Conservation (phyloP, 2,888 invertebrate genomes). For the Notodromas monacha region DNA sequence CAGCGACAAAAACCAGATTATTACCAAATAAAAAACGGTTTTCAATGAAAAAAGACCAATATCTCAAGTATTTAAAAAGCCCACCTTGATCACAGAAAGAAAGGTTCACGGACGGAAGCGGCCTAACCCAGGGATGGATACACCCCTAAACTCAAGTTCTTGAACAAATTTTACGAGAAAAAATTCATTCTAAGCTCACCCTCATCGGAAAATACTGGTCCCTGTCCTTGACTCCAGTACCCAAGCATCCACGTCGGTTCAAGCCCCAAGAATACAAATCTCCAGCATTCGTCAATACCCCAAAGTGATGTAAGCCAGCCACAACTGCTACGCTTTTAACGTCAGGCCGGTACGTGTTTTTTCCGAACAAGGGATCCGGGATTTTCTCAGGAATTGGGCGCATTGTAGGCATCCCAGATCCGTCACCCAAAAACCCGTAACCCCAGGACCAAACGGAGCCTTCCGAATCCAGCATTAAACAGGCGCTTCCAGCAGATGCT, state of each 20-base stretch:
- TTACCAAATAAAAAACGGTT: too few species aligned
- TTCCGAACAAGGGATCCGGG: constrained; percentile 47
- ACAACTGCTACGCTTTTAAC: constrained; percentile 26
- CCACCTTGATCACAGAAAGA: constrained; percentile 6
- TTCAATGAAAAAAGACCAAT: too few species aligned
- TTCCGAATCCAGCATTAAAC: constrained; percentile 46
- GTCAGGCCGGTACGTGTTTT: constrained; percentile 42
- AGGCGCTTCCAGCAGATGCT: constrained; percentile 55
- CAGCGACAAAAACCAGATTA: too few species aligned
- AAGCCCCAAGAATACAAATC: constrained; percentile 73
- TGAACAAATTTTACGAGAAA: too few species aligned
- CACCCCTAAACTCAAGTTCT: constrained; percentile 14
- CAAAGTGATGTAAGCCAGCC: constrained; percentile 40
- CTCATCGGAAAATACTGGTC: constrained; percentile 66
- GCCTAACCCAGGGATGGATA: constrained; percentile 8
- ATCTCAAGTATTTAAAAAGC: too few species aligned
- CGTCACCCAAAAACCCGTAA: constrained; percentile 59
- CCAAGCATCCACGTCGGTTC: constrained; percentile 48
- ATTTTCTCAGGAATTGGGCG: too few species aligned
- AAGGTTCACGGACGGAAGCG: not conserved
- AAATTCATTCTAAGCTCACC: constrained; percentile 17
- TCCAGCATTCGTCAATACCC: constrained; percentile 44
- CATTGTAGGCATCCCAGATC: constrained; percentile 30
- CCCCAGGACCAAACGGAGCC: constrained; percentile 78
- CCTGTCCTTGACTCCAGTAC: constrained; percentile 37